Evolutionary conservation across 2,888 invertebrate species (phyloP).

Genomic region (Venustoraphidia nigricollis): DNA sequence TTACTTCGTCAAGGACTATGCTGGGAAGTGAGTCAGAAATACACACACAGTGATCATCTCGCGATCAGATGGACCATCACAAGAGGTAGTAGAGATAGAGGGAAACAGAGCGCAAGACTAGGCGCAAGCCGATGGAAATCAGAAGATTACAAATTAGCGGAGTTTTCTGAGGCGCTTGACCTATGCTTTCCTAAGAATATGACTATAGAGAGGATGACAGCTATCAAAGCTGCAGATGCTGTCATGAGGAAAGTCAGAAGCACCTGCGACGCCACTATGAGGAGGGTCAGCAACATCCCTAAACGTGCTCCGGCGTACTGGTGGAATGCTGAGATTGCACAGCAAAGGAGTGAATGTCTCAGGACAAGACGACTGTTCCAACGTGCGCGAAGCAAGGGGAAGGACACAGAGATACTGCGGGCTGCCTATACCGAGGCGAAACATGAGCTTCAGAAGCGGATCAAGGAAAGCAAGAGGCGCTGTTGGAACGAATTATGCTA

Average conservation of each 20-base stretch:
- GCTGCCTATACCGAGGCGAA: too few species aligned
- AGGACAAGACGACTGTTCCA: not conserved
- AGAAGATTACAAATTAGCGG: too few species aligned
- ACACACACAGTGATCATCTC: not conserved
- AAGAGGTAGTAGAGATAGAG: too few species aligned
- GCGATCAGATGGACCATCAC: not conserved
- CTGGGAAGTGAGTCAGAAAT: not conserved
- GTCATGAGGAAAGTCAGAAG: not conserved
- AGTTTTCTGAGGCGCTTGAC: not conserved
- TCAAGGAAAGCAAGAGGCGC: too few species aligned
- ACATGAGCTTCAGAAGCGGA: too few species aligned
- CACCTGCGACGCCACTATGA: not conserved
- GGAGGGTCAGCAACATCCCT: not conserved
- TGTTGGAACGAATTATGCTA: not conserved
- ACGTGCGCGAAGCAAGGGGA: too few species aligned
- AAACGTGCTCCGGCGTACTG: not conserved
- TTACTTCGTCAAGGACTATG: not conserved
- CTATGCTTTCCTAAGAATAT: not conserved
- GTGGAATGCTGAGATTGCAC: not conserved
- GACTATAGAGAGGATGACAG: not conserved
- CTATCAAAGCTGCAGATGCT: not conserved
- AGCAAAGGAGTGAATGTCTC: not conserved
- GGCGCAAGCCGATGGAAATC: too few species aligned
- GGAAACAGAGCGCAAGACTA: too few species aligned
- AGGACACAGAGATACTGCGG: too few species aligned